These are phyloP conservation scores for Podarcis muralis DNA, from an alignment of 2,113 vertebrate genomes.

Conservation along the genomic window DNA sequence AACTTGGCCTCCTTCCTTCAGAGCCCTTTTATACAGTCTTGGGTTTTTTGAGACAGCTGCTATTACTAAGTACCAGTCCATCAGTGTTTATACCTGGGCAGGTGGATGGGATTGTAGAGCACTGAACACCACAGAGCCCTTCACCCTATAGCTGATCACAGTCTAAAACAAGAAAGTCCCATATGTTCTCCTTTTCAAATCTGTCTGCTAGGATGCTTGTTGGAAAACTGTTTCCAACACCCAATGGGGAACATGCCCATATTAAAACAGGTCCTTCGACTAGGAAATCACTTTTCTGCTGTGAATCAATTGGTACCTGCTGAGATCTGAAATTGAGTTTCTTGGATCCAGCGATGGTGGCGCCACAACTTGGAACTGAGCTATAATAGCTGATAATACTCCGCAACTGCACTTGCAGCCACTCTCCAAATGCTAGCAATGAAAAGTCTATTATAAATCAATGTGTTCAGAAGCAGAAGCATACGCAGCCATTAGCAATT, in stretches of 20 bases:
- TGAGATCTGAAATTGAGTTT: conserved; percentile 22
- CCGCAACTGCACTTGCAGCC: neutral
- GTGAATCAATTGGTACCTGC: neutral
- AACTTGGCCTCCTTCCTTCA: neutral
- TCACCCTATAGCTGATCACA: neutral
- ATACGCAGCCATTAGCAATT: neutral
- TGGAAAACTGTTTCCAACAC: neutral
- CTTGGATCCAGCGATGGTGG: neutral
- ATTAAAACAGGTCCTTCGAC: neutral
- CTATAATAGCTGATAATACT: conserved; percentile 1
- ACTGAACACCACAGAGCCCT: neutral
- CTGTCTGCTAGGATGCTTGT: neutral
- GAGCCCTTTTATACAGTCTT: neutral
- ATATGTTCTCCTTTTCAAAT: neutral
- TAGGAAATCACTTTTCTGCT: neutral
- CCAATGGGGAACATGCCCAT: neutral
- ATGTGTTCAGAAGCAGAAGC: neutral
- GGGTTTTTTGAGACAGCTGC: neutral
- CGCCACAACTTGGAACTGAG: neutral
- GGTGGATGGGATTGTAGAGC: neutral
- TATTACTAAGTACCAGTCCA: neutral
- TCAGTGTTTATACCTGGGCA: neutral
- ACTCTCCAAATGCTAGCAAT: neutral
- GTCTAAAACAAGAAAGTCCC: neutral
- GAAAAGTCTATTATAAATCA: neutral